A percentile compares a stretch with the other conserved stretches of the same genome.
These are phyloP conservation scores for Plumapathes pennacea DNA, from an alignment of 92 coral and sea anemone genomes.

Conservation along the genomic window DNA sequence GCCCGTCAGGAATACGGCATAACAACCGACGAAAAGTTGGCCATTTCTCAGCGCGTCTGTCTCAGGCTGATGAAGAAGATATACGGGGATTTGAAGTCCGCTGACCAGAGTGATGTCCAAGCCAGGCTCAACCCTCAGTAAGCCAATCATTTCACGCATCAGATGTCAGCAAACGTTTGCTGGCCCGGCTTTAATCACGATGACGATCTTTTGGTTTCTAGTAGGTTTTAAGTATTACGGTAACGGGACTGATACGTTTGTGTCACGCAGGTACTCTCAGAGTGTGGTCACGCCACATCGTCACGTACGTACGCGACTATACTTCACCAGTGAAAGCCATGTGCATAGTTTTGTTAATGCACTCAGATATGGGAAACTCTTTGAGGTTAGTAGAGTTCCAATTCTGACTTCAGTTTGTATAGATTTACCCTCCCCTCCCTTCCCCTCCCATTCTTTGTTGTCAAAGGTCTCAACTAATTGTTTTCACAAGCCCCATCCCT, in stretches of 20 bases:
- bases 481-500: too few species aligned
- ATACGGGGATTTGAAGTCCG: conserved; percentile 87
- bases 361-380: conserved; percentile 75
- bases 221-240: not conserved
- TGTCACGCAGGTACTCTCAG: conserved; percentile 89
- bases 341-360: conserved; percentile 88
- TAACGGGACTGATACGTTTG: not conserved
- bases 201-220: not conserved
- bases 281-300: conserved; percentile 96
- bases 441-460: too few species aligned
- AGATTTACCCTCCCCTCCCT: too few species aligned
- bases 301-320: conserved; percentile 91
- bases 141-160: too few species aligned
- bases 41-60: conserved; percentile 78
- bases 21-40: conserved; percentile 76
- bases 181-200: not conserved
- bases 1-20: conserved; percentile 84
- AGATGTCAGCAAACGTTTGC: not conserved
- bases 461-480: too few species aligned
- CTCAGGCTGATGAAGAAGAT: conserved; percentile 77
- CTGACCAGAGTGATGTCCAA: conserved; percentile 76
- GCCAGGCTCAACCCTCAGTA: conserved; percentile 95
- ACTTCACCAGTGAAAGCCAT: conserved; percentile 97
- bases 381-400: conserved; percentile 94
- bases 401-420: too few species aligned